These are phyloP conservation scores for Nothoprocta perdicaria DNA, from an alignment of 2,113 vertebrate genomes.

Conservation along the genomic window DNA sequence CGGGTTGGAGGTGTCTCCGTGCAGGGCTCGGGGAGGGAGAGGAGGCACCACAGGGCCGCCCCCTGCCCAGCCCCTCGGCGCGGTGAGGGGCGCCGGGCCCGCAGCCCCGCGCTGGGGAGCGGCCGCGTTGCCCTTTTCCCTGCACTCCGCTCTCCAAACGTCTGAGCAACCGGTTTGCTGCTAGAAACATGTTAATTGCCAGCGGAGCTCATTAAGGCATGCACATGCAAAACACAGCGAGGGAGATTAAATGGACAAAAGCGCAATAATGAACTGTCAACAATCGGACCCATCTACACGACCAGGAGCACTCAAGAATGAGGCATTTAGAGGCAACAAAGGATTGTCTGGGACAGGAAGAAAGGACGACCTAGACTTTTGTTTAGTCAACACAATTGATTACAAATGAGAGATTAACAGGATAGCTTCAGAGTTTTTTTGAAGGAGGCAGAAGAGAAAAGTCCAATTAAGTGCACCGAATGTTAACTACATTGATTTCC, in stretches of 20 bases:
- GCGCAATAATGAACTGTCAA: slow-evolving; percentile 98
- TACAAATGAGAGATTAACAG: slow-evolving; percentile 99
- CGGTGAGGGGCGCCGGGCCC: not conserved
- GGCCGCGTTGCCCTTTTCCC: slow-evolving; percentile 94
- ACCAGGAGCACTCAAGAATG: slow-evolving; percentile 92
- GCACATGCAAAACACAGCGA: slow-evolving; percentile 91
- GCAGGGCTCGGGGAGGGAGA: slow-evolving; percentile 6
- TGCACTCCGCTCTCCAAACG: slow-evolving; percentile 87
- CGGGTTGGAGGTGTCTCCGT: slow-evolving; percentile 76
- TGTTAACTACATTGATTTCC: slow-evolving; percentile 98
- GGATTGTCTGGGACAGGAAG: slow-evolving; percentile 94
- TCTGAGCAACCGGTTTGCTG: slow-evolving; percentile 95
- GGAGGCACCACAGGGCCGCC: slow-evolving; percentile 56
- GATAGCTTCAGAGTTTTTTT: slow-evolving; percentile 90
- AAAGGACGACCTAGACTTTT: slow-evolving; percentile 97
- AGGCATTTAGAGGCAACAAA: slow-evolving; percentile 97
- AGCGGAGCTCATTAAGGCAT: slow-evolving; percentile 94
- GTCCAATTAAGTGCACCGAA: slow-evolving; percentile 99
- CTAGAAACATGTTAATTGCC: slow-evolving; percentile 98
- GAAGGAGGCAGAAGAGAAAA: slow-evolving; percentile 91
- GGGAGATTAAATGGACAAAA: slow-evolving; percentile 90
- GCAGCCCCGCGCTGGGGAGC: slow-evolving; percentile 75
- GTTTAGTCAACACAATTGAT: slow-evolving; percentile 98
- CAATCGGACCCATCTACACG: slow-evolving; percentile 93
- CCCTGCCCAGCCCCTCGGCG: not conserved